A percentile compares a stretch with the other conserved stretches of the same genome.
Evolutionary conservation across 1,140 invertebrate species (phyloP).

Genomic region (Panagrolaimus sp.): DNA sequence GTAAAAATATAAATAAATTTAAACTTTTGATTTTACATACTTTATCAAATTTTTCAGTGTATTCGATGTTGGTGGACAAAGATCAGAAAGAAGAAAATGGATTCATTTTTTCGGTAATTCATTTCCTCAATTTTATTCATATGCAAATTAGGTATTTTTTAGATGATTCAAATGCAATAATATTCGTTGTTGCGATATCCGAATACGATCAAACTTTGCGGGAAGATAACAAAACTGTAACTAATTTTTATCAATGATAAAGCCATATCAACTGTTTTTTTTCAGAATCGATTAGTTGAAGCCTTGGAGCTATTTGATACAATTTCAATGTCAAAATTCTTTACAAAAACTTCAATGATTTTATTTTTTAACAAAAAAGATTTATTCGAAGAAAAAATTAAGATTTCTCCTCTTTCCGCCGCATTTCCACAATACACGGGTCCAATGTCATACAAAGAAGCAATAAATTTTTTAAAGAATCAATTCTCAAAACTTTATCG

Average conservation of each 20-base stretch:
- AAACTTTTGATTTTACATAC: too few species aligned
- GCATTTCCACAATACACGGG: slow-evolving; percentile 34
- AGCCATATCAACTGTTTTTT: slow-evolving; percentile 16
- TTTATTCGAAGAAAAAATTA: slow-evolving; percentile 64
- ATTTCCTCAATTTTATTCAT: slow-evolving; percentile 21
- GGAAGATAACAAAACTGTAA: slow-evolving; percentile 38
- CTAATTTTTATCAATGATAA: slow-evolving; percentile 15
- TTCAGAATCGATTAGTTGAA: slow-evolving; percentile 62
- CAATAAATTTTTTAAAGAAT: slow-evolving; percentile 35
- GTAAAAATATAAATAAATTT: too few species aligned
- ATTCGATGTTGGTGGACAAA: slow-evolving; percentile 63
- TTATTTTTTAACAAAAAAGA: slow-evolving; percentile 61
- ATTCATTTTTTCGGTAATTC: slow-evolving; percentile 63
- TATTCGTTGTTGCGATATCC: slow-evolving; percentile 52
- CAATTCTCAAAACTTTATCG: slow-evolving; percentile 42
- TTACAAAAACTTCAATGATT: slow-evolving; percentile 60
- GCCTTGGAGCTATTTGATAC: slow-evolving; percentile 61
- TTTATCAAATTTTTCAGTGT: slow-evolving; percentile 52
- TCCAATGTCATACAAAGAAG: slow-evolving; percentile 39
- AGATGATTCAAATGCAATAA: slow-evolving; percentile 25
- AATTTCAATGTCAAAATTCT: slow-evolving; percentile 62
- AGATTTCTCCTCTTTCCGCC: slow-evolving; percentile 35
- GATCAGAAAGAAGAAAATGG: slow-evolving; percentile 66
- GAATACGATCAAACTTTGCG: slow-evolving; percentile 43
- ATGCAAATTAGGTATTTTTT: slow-evolving; percentile 53